Evolutionary conservation across 2,888 invertebrate species (phyloP).

Genomic region (Dicranocentrus wangi): DNA sequence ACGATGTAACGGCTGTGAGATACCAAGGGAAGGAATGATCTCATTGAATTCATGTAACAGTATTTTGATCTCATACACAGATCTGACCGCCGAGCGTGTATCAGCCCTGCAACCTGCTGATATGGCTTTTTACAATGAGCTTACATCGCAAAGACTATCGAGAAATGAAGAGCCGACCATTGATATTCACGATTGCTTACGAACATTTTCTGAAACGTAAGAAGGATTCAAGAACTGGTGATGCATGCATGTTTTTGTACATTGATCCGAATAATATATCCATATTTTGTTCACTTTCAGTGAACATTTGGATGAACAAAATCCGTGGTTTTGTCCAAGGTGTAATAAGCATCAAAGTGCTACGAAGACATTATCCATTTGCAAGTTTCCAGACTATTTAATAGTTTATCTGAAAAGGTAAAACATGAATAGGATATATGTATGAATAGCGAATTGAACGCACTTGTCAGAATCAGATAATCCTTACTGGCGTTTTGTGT

Average conservation of each 20-base stretch:
- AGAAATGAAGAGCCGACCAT: constrained; percentile 69
- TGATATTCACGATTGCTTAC: constrained; percentile 78
- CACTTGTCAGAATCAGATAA: no score
- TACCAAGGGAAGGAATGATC: constrained; percentile 76
- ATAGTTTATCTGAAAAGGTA: constrained; percentile 80
- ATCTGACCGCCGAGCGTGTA: constrained; percentile 75
- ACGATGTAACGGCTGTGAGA: constrained; percentile 79
- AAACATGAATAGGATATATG: no score
- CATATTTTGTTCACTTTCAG: constrained; percentile 75
- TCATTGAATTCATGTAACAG: constrained; percentile 78
- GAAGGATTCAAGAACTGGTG: no score
- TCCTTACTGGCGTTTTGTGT: background rate
- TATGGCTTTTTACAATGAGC: constrained; percentile 63
- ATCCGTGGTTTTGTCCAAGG: constrained; percentile 81
- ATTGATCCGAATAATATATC: no score
- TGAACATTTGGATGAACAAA: constrained; percentile 80
- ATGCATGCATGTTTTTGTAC: no score
- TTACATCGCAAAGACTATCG: constrained; percentile 26
- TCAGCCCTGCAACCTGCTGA: constrained; percentile 72
- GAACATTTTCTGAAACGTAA: constrained; percentile 80
- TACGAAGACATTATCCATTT: constrained; percentile 80
- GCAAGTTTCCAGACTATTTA: constrained; percentile 80
- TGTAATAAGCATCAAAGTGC: constrained; percentile 80
- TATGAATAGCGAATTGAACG: no score
- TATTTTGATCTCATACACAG: constrained; percentile 76